These are phyloP conservation scores for Disparrhopalites patrizii DNA, from an alignment of 2,888 invertebrate genomes.

Conservation along the genomic window DNA sequence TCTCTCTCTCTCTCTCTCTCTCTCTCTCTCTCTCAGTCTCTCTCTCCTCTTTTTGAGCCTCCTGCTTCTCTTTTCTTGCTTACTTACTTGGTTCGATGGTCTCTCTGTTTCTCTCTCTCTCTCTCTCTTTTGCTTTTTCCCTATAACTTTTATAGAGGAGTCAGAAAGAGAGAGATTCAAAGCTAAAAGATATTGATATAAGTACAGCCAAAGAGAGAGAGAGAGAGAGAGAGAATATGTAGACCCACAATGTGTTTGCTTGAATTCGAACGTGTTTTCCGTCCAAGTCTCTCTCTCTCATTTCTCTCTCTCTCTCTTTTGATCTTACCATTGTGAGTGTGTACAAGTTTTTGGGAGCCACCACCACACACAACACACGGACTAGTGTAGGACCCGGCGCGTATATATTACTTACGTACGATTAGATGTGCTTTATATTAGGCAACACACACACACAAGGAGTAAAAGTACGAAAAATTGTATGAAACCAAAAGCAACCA, in stretches of 20 bases:
- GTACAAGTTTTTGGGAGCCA: neutral
- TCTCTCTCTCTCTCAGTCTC: too few relatives aligned
- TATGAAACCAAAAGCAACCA: neutral
- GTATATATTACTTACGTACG: slow-evolving; percentile 13
- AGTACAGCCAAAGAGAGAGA: too few relatives aligned
- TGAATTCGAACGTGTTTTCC: slow-evolving; percentile 14
- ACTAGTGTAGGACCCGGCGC: neutral
- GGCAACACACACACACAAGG: neutral
- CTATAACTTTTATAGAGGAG: neutral
- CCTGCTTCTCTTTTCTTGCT: too few relatives aligned
- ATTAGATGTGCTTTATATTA: slow-evolving; percentile 4
- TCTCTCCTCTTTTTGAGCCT: slow-evolving; percentile 19
- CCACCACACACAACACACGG: too few relatives aligned
- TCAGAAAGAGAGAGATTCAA: neutral
- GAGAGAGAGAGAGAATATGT: slow-evolving; percentile 14
- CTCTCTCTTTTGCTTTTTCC: slow-evolving; percentile 1
- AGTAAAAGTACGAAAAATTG: slow-evolving; percentile 5
- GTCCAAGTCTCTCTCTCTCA: slow-evolving; percentile 8
- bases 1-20: too few relatives aligned
- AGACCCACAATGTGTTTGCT: neutral
- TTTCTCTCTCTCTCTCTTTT: neutral
- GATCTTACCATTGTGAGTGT: neutral
- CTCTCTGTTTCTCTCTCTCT: slow-evolving; percentile 13
- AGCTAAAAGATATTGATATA: slow-evolving; percentile 9
- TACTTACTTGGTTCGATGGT: slow-evolving; percentile 11